Conservation (phyloP, 2,888 invertebrate species). For the Philonicus albiceps region DNA sequence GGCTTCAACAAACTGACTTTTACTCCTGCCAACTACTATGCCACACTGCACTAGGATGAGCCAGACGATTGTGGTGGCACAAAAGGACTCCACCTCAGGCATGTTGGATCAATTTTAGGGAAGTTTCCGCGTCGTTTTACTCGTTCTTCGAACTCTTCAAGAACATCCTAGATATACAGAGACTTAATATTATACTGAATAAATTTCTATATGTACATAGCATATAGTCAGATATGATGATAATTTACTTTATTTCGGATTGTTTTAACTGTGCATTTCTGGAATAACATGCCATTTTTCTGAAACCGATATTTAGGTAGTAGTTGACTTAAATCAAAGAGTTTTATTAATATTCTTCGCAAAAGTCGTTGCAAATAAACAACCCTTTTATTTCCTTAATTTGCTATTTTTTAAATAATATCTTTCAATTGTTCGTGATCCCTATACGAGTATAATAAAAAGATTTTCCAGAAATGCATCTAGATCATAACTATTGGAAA, state of each 20-base stretch:
- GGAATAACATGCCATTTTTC: background rate
- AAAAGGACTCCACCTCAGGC: conserved; percentile 88
- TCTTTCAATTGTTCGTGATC: background rate
- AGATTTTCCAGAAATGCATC: background rate
- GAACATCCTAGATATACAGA: conserved; percentile 74
- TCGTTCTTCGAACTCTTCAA: conserved; percentile 90
- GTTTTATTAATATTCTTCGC: background rate
- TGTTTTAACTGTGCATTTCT: background rate
- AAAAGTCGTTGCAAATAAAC: background rate
- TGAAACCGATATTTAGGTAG: background rate
- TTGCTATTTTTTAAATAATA: background rate
- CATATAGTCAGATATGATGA: background rate
- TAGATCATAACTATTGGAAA: background rate
- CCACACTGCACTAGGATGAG: conserved; percentile 43
- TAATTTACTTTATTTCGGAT: background rate
- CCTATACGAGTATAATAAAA: background rate
- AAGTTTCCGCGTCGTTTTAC: conserved; percentile 79
- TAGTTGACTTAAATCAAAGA: background rate
- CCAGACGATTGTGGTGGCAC: conserved; percentile 65
- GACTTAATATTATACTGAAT: background rate
- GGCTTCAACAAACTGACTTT: conserved; percentile 23
- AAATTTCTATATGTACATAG: background rate
- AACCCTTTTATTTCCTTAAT: background rate
- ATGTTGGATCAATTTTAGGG: conserved; percentile 86
- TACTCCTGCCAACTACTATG: conserved; percentile 23